A percentile compares a stretch with the other conserved stretches of the same genome.
These are phyloP conservation scores for Reinhardtius hippoglossoides DNA, from an alignment of 2,113 vertebrate genomes.

Conservation along the genomic window DNA sequence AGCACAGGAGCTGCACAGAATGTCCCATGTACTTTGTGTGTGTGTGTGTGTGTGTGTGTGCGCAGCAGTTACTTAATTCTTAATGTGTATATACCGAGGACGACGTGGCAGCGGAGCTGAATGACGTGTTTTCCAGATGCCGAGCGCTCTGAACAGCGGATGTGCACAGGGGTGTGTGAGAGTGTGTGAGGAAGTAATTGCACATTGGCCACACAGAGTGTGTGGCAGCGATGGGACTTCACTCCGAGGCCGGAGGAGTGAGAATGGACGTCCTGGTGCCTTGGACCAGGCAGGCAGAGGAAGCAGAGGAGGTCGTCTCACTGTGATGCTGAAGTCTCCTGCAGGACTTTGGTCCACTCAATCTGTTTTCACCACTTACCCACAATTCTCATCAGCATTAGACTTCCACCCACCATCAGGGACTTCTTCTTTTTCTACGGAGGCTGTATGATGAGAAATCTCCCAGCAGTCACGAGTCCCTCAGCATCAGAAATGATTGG, in stretches of 20 bases:
- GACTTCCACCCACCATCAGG: neutral
- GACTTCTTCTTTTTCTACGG: slow-evolving; percentile 12
- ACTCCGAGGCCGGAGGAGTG: slow-evolving; percentile 24
- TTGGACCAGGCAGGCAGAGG: slow-evolving; percentile 41
- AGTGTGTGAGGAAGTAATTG: slow-evolving; percentile 17
- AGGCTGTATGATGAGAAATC: neutral
- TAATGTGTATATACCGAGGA: slow-evolving; percentile 51
- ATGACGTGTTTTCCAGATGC: slow-evolving; percentile 29
- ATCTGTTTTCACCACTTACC: neutral
- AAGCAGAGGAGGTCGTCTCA: slow-evolving; percentile 46
- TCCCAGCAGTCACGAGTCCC: slow-evolving; percentile 1
- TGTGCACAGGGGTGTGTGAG: slow-evolving; percentile 32
- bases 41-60: slow-evolving; percentile 35
- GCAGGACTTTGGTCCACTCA: slow-evolving; percentile 12
- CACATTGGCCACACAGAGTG: slow-evolving; percentile 21
- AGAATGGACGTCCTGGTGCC: slow-evolving; percentile 56
- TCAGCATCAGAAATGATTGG: neutral
- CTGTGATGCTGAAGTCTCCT: slow-evolving; percentile 39
- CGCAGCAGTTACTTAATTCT: slow-evolving; percentile 32
- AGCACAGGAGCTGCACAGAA: slow-evolving; percentile 58
- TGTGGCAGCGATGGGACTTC: slow-evolving; percentile 40
- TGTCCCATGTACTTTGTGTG: slow-evolving; percentile 59
- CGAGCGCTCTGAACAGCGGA: slow-evolving; percentile 49
- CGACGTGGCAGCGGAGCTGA: slow-evolving; percentile 18
- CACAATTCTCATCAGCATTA: slow-evolving; percentile 14